These are phyloP conservation scores for Synanthedon andrenaeformis DNA, from an alignment of 2,888 invertebrate genomes.

Conservation along the genomic window DNA sequence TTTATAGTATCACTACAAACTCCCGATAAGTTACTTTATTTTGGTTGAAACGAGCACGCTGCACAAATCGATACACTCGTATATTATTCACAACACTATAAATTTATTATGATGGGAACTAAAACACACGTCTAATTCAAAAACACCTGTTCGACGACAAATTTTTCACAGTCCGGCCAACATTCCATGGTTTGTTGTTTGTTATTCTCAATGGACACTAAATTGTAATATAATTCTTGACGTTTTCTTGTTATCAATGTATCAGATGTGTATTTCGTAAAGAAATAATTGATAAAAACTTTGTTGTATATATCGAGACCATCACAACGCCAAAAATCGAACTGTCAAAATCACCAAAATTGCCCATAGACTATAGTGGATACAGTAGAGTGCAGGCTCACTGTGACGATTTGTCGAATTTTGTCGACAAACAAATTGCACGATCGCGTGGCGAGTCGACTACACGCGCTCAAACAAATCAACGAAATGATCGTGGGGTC, in stretches of 20 bases:
- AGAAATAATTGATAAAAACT: slow-evolving; percentile 26
- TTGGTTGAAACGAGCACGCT: slow-evolving; percentile 16
- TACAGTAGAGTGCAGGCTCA: too few relatives aligned
- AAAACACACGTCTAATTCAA: slow-evolving; percentile 74
- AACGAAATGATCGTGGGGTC: slow-evolving; percentile 15
- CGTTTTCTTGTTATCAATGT: slow-evolving; percentile 11
- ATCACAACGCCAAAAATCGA: slow-evolving; percentile 60
- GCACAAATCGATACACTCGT: slow-evolving; percentile 55
- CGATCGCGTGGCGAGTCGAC: slow-evolving; percentile 31
- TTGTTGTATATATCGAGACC: slow-evolving; percentile 42
- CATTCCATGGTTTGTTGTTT: slow-evolving; percentile 21
- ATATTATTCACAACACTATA: slow-evolving; percentile 61
- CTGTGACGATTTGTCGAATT: not conserved
- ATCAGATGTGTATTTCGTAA: slow-evolving; percentile 13
- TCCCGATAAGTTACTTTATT: slow-evolving; percentile 5
- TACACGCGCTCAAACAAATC: slow-evolving; percentile 38
- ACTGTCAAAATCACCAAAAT: slow-evolving; percentile 67
- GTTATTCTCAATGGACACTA: slow-evolving; percentile 17
- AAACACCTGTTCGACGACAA: slow-evolving; percentile 81
- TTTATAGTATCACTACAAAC: slow-evolving; percentile 11
- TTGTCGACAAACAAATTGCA: not conserved
- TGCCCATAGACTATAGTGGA: slow-evolving; percentile 51
- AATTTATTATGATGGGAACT: slow-evolving; percentile 65
- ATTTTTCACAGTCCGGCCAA: slow-evolving; percentile 77
- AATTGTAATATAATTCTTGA: slow-evolving; percentile 1